These are phyloP conservation scores for Orius laevigatus DNA, from an alignment of 1,140 invertebrate species.

Conservation along the genomic window DNA sequence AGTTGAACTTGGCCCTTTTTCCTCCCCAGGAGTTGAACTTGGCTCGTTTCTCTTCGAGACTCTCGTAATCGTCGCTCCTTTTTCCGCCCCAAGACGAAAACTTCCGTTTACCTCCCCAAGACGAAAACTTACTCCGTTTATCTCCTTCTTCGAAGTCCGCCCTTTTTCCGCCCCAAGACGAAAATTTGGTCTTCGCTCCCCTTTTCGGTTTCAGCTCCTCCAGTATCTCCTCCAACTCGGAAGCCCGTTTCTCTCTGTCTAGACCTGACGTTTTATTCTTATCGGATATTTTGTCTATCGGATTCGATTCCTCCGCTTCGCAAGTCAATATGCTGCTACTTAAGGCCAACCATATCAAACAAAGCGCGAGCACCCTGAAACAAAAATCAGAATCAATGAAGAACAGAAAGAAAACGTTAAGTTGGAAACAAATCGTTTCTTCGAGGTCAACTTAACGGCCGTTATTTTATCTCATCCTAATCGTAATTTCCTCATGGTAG, in stretches of 20 bases:
- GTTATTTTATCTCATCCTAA: too few species aligned
- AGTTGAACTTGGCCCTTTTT: constrained; percentile 17
- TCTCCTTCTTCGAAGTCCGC: constrained; percentile 8
- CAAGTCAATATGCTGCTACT: too few species aligned
- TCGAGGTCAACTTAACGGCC: too few species aligned
- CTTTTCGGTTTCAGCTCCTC: constrained; percentile 4
- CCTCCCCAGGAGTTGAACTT: constrained; percentile 8
- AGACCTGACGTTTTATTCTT: too few species aligned
- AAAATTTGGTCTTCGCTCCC: constrained; percentile 13
- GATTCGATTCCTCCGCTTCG: too few species aligned
- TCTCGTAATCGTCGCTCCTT: constrained; percentile 4
- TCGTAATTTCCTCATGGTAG: too few species aligned
- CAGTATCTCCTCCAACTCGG: constrained; percentile 6
- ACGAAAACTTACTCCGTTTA: constrained; percentile 18
- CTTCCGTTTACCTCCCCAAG: constrained; percentile 21
- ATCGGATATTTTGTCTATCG: too few species aligned
- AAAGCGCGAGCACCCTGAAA: too few species aligned
- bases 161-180: constrained; percentile 17
- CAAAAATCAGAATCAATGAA: too few species aligned
- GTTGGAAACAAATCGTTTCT: too few species aligned
- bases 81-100: constrained; percentile 18
- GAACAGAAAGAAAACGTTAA: too few species aligned
- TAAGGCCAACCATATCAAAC: too few species aligned
- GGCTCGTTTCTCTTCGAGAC: constrained; percentile 15
- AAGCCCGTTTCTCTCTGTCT: not conserved